Evolutionary conservation across 2,797 vertebrate genomes (phyloP), one percentile per base, ranked within the genome.

Genomic region (Columba guinea): DNA sequence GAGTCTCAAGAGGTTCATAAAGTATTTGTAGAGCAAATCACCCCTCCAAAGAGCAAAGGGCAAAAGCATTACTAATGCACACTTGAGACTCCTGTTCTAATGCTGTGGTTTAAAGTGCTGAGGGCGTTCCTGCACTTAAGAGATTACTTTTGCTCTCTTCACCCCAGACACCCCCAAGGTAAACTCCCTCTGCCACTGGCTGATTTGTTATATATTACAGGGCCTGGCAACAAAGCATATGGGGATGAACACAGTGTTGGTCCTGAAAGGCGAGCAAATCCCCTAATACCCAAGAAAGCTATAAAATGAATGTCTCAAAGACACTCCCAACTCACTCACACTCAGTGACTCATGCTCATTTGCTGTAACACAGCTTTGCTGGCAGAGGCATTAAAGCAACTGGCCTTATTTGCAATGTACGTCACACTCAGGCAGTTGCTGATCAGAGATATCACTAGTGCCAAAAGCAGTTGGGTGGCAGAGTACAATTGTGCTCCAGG

Each of bases 131-230:
- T 56, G 78, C 94, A 92, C 85, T 97, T 94, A 90, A 56, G 53
- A 97, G 92, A 96, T 96, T 96, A 87, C 89, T 95, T 92, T 79
- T 95, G 91, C 85, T 91, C 83, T 93, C 79, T 81, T 94, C 89
- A 94, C 63, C 87, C 59, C 51, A 62, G 67, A 73, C 55, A 70
- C 28, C 84, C 27, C 58, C 77, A 63, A 74, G 41, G 35, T 89
- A 90, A 96, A 90, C 52, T 48, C 87, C 34, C 75, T 71, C 78
- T 92, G 59, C 44, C 75, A 52, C 67, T 14, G 28, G 24, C 62
- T 69, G 69, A 87, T 89, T 37, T 69, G 64, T 85, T 84, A 51
- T 12, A 37, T 26, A 52, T 24, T 53, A 87, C 89, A 91, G 53
- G 62, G 68, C 18, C 30, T 52, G 86, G 65, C 9, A 79, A 85